Base-by-base conservation (phyloP, 2,797 vertebrate species). In the Diplodus sargus region DNA sequence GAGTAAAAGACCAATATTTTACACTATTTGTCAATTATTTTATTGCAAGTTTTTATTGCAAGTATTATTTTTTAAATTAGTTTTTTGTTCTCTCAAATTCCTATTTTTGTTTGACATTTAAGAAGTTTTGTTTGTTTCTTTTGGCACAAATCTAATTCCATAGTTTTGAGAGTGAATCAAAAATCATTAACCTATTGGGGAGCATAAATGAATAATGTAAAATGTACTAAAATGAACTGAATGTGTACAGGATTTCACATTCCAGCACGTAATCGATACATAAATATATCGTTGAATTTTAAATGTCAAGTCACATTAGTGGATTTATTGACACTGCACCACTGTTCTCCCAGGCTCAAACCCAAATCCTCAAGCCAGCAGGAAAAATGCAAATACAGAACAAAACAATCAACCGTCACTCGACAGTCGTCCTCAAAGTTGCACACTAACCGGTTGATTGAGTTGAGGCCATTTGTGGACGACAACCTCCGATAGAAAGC, bases 391-490 rank as follows among this genome's bases (percentile, higher is more conserved):
- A 56, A 63, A 47, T 23, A 53, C 48, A 54, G 15, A 17, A 67
- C 18, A 43, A 20, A 70, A 69, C 73, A 74, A 66, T 77, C 69
- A 64, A 9, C 77, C 66, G 6, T 75, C 67, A 47, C 51, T 56
- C 6, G 43, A 53, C 79, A 72, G 62, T 73, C 52, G 56, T 83
- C 69, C 60, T 72, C 65, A 79, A 84, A 89, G 84, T 78, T 79
- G 52, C 82, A 85, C 84, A 82, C 65, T 61, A 70, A 81, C 74
- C 18, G 7, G 75, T 83, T 85, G 87, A 90, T 83, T 78, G 78
- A 92, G 81, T 89, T 28, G 86, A 85, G 89, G 89, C 76, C 88
- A 83, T 92, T 91, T 84, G 86, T 82, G 64, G 82, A 84, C 78
- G 76, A 82, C 88, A 83, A 76, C 82, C 81, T 75, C 74, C 12